Base-by-base conservation (phyloP, 2,797 vertebrate genomes). In the Chelidonichthys spinosus region DNA sequence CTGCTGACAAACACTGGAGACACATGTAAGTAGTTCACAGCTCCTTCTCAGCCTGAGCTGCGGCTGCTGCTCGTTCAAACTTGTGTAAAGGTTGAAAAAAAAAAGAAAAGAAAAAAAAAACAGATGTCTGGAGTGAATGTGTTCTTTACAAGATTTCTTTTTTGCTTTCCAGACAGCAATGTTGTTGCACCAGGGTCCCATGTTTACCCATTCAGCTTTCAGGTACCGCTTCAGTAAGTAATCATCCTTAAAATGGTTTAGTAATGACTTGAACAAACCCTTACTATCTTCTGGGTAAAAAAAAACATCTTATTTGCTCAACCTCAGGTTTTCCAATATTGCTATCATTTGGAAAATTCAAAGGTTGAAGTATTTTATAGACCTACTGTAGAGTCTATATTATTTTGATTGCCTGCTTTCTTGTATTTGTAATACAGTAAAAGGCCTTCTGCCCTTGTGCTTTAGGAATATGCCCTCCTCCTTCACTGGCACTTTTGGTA, bases 131-230 rank as follows among this genome's bases (percentile, higher is more conserved):
- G 17, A 39, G 17, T 46, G 4, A 69, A 32, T 32, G 15, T 42
- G 5, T 6, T 36, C 4, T 43, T 49, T 49, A 18, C 8, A 2
- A n/a, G 17, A n/a, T 64, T 18, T 65, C 6, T 44, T 69, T 25
- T 6, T 18, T 87, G 3, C 36, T 56, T 90, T 79, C 56, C 68
- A 95, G 94, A 91, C 63, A 69, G 71, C 52, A 85, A 8, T 3
- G 79, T 90, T 54, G 60, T 94, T 37, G 46, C 66, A 3, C 81
- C 88, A 6, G 93, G 94, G 40, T 39, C 33, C 74, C 93, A 95
- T 44, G 70, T 92, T 52, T 95, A 94, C 76, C 91, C 92, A 0
- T 95, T 95, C 79, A 85, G 74, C n/a, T 92, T 95, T 74, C 92
- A 93, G 82, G 55, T 95, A 60, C 94, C 94, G 11, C 2, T 6